phyloP scores from a whole-genome alignment of 2,113 vertebrate genomes.

The Atrichornis clamosus region DNA sequence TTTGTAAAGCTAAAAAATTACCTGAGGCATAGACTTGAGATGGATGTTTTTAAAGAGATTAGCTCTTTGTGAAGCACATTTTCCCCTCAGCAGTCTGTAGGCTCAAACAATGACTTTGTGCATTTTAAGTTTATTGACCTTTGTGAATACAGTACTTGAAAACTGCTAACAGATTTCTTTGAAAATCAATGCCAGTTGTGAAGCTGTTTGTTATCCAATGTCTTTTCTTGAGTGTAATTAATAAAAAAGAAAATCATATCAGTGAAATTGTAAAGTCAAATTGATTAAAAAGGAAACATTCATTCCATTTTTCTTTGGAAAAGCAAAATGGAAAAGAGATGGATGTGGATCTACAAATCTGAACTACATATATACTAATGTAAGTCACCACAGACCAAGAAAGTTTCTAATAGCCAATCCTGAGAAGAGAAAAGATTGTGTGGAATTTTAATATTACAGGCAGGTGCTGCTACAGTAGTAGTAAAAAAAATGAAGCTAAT shows the following conservation, averaged over 20 bases:
- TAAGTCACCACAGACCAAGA: neutral
- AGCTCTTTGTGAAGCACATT: neutral
- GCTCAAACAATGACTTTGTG: neutral
- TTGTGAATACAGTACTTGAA: neutral
- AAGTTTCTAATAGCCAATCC: neutral
- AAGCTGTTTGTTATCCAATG: neutral
- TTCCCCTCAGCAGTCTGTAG: neutral
- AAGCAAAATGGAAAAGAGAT: neutral
- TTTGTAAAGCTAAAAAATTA: neutral
- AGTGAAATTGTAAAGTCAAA: neutral
- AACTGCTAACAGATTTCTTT: neutral
- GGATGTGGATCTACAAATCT: neutral
- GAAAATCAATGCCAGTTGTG: neutral
- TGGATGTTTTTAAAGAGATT: neutral
- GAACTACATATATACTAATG: neutral
- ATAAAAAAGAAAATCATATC: neutral
- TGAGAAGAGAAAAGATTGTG: neutral
- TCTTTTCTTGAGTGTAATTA: neutral
- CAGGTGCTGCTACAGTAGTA: neutral
- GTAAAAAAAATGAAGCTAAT: neutral
- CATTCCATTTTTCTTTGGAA: neutral
- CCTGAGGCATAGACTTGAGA: conserved; percentile 1
- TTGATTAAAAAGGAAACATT: neutral
- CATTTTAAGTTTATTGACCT: conserved; percentile 27
- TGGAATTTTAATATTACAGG: neutral